Base-by-base conservation (phyloP, 2,797 vertebrate species). In the Gobionotothen gibberifrons region DNA sequence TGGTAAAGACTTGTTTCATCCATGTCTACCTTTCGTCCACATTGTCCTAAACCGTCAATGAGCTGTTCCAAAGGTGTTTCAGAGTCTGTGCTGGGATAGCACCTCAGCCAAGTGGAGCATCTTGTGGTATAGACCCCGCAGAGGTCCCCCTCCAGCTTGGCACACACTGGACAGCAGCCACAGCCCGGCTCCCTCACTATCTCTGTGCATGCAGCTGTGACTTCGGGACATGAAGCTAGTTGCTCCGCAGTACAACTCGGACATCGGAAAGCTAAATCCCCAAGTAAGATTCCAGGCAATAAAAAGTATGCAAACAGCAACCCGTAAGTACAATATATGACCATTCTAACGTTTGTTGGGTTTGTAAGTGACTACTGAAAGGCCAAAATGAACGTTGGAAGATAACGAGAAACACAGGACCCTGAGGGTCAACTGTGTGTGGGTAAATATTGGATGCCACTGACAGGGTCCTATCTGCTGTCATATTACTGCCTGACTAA, bases 81-180 rank as follows among this genome's bases (percentile, higher is more conserved):
- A 13, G 94, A 88, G 22, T 90, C 95, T 0, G 86, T 80, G 46
- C 83, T 88, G 0, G 97, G 97, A 82, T 97, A 97, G 86, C 97
- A 99, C 88, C 95, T 95, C 72, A 97, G 92, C 39, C 95, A 94
- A 29, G 82, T 91, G 76, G 93, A 95, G 92, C 97, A 99, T 78
- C 96, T 93, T 0, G 96, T 95, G 2, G 96, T 96, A 91, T 98
- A 98, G 40, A 98, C 97, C 29, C 97, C 97, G 68, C 97, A 98
- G 1, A 91, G 81, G 85, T 98, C 96, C 40, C 96, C 96, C 82
- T 95, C 94, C 84, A 91, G 81, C 71, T 95, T 92, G 78, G 96
- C 97, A 78, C 97, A 98, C 76, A 96, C 95, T 0, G 95, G 95
- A 89, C 97, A 98, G 94, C 97, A 98, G 69, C 97, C 97, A 63